Base-by-base conservation (phyloP, 2,888 invertebrate species). In the Xestia ashworthii region DNA sequence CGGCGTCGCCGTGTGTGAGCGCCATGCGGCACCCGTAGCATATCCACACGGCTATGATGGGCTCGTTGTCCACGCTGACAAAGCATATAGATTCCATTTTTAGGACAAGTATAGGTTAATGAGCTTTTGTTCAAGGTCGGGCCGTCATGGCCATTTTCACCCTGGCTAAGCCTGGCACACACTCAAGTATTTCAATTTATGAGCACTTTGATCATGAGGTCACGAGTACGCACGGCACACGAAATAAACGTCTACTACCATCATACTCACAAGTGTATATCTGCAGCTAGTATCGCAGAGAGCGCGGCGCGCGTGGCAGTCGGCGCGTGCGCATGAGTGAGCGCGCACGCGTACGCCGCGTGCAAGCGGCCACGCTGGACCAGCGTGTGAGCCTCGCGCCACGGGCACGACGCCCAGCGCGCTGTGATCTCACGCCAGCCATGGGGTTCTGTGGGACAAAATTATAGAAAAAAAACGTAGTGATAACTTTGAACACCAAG, bases 21-120 rank as follows among this genome's bases (percentile, higher is more conserved):
- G 88, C 89, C 3, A 84, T 71, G 70, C 95, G 93, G 19, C 91
- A 89, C 65, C 92, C 85, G 73, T 86, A 91, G 88, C 95, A 95
- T 58, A 95, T 92, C 96, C 96, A 96, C 22, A 94, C 86, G 0
- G 92, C 92, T 65, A 94, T 75, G 65, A 95, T 94, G 2, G 88
- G 88, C 65, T 95, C 95, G 80, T 94, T 90, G 19, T 93, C 91
- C 1, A 90, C 82, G 75, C 96, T 96, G 87, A 0, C 38, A 66
- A 55, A 69, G 3, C 3, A 41, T 38, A 25, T 0, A 22, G 22
- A 12, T 16, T 5, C 6, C 14, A 41, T 9, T 44, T 60, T 60
- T 32, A 60, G 9, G 32, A 60, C 4, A 19, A 32, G 3, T 4
- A 32, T 19, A 16, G 58, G 60, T 60, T 19, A 16, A 60, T 32